Conservation (phyloP, 2,797 vertebrate genomes). For the Sebastes diploproa region DNA sequence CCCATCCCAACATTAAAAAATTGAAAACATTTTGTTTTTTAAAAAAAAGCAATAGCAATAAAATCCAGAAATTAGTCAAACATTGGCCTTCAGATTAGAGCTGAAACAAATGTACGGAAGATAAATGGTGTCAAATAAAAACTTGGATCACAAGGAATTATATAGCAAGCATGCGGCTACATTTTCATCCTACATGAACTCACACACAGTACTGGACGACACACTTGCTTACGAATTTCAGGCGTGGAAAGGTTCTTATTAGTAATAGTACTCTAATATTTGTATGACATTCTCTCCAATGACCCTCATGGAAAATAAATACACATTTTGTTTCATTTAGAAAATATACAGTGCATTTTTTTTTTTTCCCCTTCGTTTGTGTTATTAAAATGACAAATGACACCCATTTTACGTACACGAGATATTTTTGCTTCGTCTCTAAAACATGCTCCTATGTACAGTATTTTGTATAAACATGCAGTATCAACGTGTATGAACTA, state of each 20-base stretch:
- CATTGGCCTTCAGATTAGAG: slow-evolving; percentile 56
- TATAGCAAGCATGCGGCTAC: slow-evolving; percentile 86
- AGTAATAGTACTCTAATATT: slow-evolving; percentile 77
- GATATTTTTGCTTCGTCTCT: slow-evolving; percentile 83
- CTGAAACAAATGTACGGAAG: slow-evolving; percentile 50
- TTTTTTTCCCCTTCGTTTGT: slow-evolving; percentile 64
- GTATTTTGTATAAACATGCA: slow-evolving; percentile 89
- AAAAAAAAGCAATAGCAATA: slow-evolving; percentile 8
- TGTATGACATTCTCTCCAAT: slow-evolving; percentile 82
- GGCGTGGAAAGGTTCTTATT: slow-evolving; percentile 80
- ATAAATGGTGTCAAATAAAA: slow-evolving; percentile 48
- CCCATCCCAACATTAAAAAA: slow-evolving; percentile 24
- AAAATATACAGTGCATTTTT: slow-evolving; percentile 88
- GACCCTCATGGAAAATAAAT: slow-evolving; percentile 85
- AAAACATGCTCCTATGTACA: slow-evolving; percentile 91
- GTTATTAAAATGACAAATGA: slow-evolving; percentile 88
- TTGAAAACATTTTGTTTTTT: slow-evolving; percentile 11
- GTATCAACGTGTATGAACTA: slow-evolving; percentile 84
- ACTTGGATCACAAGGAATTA: slow-evolving; percentile 70
- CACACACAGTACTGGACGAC: slow-evolving; percentile 84
- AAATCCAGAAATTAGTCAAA: slow-evolving; percentile 55
- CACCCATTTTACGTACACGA: slow-evolving; percentile 84
- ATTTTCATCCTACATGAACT: slow-evolving; percentile 83
- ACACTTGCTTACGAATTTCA: slow-evolving; percentile 83
- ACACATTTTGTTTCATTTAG: slow-evolving; percentile 83